Percentiles rank a stretch among this genome's conserved stretches.
Evolutionary conservation across 1,140 invertebrate genomes (phyloP).

Genomic region (Drosophila melanica): DNA sequence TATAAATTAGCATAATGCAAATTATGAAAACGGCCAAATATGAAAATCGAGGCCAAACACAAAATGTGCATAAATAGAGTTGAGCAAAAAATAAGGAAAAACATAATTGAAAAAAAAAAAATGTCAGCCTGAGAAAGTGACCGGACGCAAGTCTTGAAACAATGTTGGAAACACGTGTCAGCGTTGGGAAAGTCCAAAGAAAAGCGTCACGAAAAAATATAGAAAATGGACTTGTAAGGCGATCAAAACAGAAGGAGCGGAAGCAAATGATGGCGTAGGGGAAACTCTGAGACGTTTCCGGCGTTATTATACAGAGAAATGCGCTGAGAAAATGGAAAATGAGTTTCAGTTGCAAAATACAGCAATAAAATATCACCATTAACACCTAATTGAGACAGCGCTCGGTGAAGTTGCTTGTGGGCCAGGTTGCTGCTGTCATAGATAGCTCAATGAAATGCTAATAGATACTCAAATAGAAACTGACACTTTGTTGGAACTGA

Average conservation of each 20-base stretch:
- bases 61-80: slow-evolving; percentile 22
- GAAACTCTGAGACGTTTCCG: slow-evolving; percentile 31
- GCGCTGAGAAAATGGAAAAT: slow-evolving; percentile 23
- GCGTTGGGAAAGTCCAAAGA: slow-evolving; percentile 27
- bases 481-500: slow-evolving; percentile 14
- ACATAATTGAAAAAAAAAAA: slow-evolving; percentile 25
- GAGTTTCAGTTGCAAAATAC: slow-evolving; percentile 16
- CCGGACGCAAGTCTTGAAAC: slow-evolving; percentile 12
- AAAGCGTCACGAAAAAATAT: slow-evolving; percentile 14
- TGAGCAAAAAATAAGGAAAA: slow-evolving; percentile 10
- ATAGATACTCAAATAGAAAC: slow-evolving; percentile 23
- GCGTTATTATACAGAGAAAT: slow-evolving; percentile 31
- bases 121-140: slow-evolving; percentile 15
- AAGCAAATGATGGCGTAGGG: slow-evolving; percentile 3
- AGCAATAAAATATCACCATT: slow-evolving; percentile 43
- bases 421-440: slow-evolving; percentile 10
- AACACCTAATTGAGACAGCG: slow-evolving; percentile 37
- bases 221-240: slow-evolving; percentile 10
- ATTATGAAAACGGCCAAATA: slow-evolving; percentile 25
- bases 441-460: slow-evolving; percentile 47
- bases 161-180: slow-evolving; percentile 18
- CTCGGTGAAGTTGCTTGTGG: background rate
- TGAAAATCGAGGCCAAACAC: background rate
- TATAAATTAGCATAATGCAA: slow-evolving; percentile 49
- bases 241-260: slow-evolving; percentile 6